Base-by-base conservation (phyloP, 2,113 vertebrate genomes). In the Brachyhypopomus occidentalis region DNA sequence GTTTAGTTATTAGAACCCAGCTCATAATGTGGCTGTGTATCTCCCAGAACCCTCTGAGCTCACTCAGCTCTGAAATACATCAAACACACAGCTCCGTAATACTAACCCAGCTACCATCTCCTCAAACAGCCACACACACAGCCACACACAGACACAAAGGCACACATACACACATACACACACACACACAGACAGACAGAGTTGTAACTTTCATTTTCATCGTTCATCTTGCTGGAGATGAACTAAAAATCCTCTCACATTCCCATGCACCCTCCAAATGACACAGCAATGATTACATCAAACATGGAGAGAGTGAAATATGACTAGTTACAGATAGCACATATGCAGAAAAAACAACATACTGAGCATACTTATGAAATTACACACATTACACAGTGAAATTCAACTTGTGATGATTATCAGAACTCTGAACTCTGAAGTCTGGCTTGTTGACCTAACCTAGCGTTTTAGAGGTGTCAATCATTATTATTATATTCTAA, bases 1-100 rank as follows among this genome's bases (percentile, higher is more conserved):
- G 17, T 79, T 55, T 60, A 14, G 19, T 62, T 52, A 79, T 79
- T 79, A 72, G 59, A 63, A 34, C 30, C 20, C 20, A 75, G 62
- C 59, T 27, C 41, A 66, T 9, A 25, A 16, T 66, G 41, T 66
- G 38, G 41, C 38, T 25, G 2, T 62, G 56, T 75, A 41, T 56
- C 58, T 75, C 58, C 58, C 56, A 60, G 23, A 45, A 62, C 56
- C 59, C 60, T 77, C 22, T 11, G 1, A 56, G 25, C 25, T 71
- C 25, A 59, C 55, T 60, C n/a, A 41, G 36, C 38, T 45, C 62
- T 72, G 60, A 80, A 63, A 72, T 36, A 60, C 55, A 79, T 72
- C 22, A 19, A 52, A 4, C 30, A 17, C 20, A 70, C 58, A 56
- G 19, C 41, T 74, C 25, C 16, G 12, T 27, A 52, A 41, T 55